Evolutionary conservation across 1,140 invertebrate species (phyloP).

Genomic region (Cydia amplana): DNA sequence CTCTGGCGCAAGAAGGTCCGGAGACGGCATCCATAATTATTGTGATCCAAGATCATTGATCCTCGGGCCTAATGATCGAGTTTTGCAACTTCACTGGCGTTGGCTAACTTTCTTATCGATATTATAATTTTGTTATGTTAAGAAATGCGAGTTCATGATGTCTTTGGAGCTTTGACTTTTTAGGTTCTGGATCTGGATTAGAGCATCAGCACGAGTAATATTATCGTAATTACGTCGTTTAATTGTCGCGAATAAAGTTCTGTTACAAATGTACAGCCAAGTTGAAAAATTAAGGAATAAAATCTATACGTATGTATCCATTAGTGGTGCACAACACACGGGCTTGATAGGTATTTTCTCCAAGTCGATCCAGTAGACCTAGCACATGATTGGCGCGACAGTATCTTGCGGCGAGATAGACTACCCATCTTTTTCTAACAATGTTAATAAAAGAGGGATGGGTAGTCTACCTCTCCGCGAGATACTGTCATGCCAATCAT

Average conservation of each 20-base stretch:
- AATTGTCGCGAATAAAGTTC: neutral
- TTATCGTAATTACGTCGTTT: neutral
- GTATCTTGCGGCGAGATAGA: no score
- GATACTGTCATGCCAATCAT: no score
- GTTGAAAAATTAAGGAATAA: no score
- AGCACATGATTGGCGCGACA: no score
- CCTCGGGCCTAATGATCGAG: slow-evolving; percentile 15
- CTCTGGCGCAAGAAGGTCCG: slow-evolving; percentile 10
- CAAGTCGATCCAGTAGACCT: no score
- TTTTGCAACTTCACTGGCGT: slow-evolving; percentile 5
- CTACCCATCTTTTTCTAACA: no score
- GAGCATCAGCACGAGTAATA: neutral
- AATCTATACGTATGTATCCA: no score
- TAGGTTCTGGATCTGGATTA: neutral
- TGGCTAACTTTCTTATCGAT: slow-evolving; percentile 19
- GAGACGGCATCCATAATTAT: slow-evolving; percentile 18
- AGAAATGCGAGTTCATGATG: neutral
- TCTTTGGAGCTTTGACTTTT: neutral
- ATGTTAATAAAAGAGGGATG: no score
- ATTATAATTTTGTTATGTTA: slow-evolving; percentile 4
- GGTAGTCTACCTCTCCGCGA: no score
- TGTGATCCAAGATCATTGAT: slow-evolving; percentile 6
- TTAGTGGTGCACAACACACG: no score
- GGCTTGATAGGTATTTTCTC: no score
- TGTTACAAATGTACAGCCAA: no score